Conservation (phyloP, 2,113 vertebrate species). For the Pongo abelii region DNA sequence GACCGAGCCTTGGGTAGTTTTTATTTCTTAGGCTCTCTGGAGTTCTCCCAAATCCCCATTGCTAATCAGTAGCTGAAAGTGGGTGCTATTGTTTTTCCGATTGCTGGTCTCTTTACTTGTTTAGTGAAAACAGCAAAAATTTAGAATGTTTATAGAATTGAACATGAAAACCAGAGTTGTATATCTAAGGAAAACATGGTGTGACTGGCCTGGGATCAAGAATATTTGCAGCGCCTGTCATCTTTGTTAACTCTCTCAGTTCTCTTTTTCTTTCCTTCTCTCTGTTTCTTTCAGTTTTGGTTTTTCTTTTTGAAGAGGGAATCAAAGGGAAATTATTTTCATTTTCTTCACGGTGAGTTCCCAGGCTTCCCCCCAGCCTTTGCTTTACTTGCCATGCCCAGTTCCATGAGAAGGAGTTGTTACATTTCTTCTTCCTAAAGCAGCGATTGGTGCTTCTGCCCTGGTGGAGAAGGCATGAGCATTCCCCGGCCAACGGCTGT, state of each 20-base stretch:
- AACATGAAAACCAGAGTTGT: not conserved
- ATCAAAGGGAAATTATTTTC: not conserved
- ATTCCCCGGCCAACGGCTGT: not conserved
- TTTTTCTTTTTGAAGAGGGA: not conserved
- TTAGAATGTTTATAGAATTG: not conserved
- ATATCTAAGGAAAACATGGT: not conserved
- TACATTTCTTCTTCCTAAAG: fast-evolving
- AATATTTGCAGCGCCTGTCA: fast-evolving
- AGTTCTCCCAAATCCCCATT: not conserved
- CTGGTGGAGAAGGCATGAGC: not conserved
- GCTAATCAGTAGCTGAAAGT: not conserved
- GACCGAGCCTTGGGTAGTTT: fast-evolving
- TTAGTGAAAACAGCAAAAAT: not conserved
- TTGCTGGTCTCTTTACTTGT: not conserved
- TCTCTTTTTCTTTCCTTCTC: not conserved
- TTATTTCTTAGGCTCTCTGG: too few relatives aligned
- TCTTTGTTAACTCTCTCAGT: fast-evolving
- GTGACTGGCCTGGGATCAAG: fast-evolving
- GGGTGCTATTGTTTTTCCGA: not conserved
- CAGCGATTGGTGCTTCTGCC: fast-evolving
- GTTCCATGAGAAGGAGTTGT: fast-evolving
- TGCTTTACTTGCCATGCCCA: not conserved
- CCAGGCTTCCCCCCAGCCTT: not conserved
- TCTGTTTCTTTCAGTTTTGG: not conserved
- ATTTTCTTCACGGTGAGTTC: not conserved